phyloP scores from a whole-genome alignment of 2,797 vertebrate genomes.

The Phalloptychus januarius region DNA sequence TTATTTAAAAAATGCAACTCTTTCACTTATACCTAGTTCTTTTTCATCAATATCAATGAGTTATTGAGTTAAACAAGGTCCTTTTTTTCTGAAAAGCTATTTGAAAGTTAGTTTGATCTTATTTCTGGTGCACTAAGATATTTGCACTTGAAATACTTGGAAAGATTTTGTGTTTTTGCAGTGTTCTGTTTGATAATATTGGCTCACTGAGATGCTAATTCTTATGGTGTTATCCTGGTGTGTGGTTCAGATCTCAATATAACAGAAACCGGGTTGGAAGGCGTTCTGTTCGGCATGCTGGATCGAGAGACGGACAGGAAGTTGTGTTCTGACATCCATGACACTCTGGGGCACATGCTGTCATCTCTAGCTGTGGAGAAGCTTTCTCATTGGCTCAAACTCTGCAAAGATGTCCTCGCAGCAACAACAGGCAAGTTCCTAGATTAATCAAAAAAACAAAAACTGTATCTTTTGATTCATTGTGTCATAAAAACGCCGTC shows the following conservation, averaged over 20 bases:
- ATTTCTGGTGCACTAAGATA: too few species aligned
- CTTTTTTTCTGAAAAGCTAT: too few species aligned
- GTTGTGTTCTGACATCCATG: slow-evolving; percentile 96
- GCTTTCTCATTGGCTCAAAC: slow-evolving; percentile 96
- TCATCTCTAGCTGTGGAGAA: slow-evolving; percentile 96
- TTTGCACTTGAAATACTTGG: too few species aligned
- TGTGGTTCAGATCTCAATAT: slow-evolving; percentile 87
- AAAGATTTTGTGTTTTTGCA: too few species aligned
- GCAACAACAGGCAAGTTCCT: slow-evolving; percentile 91
- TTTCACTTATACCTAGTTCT: too few species aligned
- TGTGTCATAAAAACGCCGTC: neutral
- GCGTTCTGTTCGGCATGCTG: slow-evolving; percentile 97
- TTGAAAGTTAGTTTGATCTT: too few species aligned
- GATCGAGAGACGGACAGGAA: slow-evolving; percentile 97
- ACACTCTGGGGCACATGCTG: slow-evolving; percentile 98
- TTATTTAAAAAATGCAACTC: too few species aligned
- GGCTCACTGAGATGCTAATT: neutral
- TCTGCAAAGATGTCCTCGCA: slow-evolving; percentile 98
- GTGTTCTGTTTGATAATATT: neutral
- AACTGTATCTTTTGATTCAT: neutral
- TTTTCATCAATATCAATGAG: too few species aligned
- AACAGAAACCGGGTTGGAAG: slow-evolving; percentile 95
- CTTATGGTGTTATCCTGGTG: slow-evolving; percentile 6
- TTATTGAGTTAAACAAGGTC: too few species aligned
- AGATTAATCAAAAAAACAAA: neutral